Conservation (phyloP, 2,888 invertebrate genomes). For the Nomada fucata region DNA sequence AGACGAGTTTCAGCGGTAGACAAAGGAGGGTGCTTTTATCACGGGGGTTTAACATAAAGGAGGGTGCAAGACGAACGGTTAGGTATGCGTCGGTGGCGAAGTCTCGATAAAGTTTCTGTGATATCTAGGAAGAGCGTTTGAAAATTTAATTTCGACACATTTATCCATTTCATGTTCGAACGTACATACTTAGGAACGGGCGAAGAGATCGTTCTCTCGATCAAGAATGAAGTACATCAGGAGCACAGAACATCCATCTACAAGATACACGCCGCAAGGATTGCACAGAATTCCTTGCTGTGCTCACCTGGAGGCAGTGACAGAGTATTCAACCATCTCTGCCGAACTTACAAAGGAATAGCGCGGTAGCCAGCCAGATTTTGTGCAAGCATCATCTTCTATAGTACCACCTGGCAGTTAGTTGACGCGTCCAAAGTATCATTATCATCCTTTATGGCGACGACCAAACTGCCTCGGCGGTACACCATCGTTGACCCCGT, state of each 20-base stretch:
- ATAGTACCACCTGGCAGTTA: neutral
- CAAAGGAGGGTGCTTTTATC: neutral
- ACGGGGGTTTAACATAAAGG: neutral
- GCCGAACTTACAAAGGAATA: neutral
- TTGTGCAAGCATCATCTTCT: neutral
- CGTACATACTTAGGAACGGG: too few species aligned
- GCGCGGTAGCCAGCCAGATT: neutral
- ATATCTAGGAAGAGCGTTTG: neutral
- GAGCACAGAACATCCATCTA: neutral
- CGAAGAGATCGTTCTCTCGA: too few species aligned
- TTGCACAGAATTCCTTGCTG: neutral
- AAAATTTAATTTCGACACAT: neutral
- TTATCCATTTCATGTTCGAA: too few species aligned
- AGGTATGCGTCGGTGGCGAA: neutral
- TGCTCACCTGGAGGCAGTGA: neutral
- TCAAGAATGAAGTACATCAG: too few species aligned
- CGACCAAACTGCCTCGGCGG: neutral
- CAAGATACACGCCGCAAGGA: neutral
- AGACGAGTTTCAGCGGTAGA: neutral
- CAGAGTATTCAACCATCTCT: neutral
- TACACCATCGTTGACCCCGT: neutral
- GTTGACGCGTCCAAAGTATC: neutral
- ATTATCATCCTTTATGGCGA: neutral
- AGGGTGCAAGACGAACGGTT: neutral
- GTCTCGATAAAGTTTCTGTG: slow-evolving; percentile 1